phyloP scores from a whole-genome alignment of 2,113 vertebrate genomes.

The Cepphus grylle region DNA sequence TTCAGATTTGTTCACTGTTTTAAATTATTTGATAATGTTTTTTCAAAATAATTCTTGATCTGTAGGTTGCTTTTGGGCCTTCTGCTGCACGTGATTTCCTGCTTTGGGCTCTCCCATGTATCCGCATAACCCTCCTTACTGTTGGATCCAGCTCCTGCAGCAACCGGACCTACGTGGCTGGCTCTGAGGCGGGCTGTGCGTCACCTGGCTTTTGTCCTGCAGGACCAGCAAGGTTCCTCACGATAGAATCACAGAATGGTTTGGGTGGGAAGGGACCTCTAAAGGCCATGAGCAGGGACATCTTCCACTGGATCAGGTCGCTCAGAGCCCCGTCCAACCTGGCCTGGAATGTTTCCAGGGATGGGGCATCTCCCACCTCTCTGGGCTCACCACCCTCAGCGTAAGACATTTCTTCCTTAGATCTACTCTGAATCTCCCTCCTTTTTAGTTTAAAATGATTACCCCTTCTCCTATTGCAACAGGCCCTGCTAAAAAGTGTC shows the following conservation, averaged over 20 bases:
- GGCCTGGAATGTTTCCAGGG: neutral
- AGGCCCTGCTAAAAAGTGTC: neutral
- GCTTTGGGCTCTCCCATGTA: neutral
- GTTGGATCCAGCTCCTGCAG: neutral
- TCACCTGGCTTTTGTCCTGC: neutral
- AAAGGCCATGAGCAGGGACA: fast-evolving
- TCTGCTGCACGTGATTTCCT: neutral
- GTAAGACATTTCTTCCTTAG: fast-evolving
- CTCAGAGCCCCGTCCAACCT: neutral
- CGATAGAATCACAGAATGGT: fast-evolving
- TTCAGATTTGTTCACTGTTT: neutral
- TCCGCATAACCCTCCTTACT: neutral
- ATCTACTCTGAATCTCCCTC: fast-evolving
- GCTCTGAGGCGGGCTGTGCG: neutral
- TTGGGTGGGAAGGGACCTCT: neutral
- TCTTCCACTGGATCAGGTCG: fast-evolving
- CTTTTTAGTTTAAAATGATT: neutral
- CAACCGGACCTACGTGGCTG: no score
- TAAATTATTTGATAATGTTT: neutral
- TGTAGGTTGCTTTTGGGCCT: neutral
- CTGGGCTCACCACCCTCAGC: fast-evolving
- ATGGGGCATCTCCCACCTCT: neutral
- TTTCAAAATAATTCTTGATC: neutral
- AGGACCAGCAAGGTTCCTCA: neutral
- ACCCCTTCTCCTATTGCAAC: no score